Conservation (phyloP, 2,797 vertebrate species). For the Chaunax sp. region DNA sequence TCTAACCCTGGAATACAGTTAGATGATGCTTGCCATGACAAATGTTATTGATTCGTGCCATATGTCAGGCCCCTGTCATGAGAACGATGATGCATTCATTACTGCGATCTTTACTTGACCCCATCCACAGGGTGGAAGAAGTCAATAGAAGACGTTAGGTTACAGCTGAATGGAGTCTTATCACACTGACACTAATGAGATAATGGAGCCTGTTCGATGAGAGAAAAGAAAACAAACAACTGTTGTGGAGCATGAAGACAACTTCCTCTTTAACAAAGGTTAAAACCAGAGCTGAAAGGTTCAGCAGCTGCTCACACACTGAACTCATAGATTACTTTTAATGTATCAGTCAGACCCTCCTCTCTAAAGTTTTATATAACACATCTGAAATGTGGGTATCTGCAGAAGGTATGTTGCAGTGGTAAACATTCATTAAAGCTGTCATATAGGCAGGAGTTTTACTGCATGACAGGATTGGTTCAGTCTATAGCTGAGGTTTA, state of each 20-base stretch:
- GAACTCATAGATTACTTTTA: constrained; percentile 10
- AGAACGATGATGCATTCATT: neutral
- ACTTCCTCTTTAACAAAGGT: constrained; percentile 42
- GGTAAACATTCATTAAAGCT: too few relatives aligned
- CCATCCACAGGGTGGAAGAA: neutral
- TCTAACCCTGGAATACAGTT: neutral
- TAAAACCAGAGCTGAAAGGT: neutral
- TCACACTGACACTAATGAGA: constrained; percentile 19
- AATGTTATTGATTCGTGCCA: neutral
- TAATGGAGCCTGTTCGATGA: neutral
- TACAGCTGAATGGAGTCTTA: neutral
- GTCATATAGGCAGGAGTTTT: too few relatives aligned
- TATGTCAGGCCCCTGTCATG: neutral
- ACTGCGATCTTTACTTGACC: neutral
- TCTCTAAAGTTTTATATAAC: neutral
- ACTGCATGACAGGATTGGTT: neutral
- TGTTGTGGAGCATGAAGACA: neutral
- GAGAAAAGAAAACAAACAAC: constrained; percentile 16
- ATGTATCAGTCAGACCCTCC: neutral
- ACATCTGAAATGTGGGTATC: too few relatives aligned
- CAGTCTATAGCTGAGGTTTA: constrained; percentile 44
- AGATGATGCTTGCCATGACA: neutral
- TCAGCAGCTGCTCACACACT: neutral
- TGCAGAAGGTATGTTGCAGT: too few relatives aligned
- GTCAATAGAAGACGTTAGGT: neutral